Percentiles rank a stretch among this genome's conserved stretches.
phyloP scores from a whole-genome alignment of 2,888 invertebrate genomes.

The Erpobdella octoculata region DNA sequence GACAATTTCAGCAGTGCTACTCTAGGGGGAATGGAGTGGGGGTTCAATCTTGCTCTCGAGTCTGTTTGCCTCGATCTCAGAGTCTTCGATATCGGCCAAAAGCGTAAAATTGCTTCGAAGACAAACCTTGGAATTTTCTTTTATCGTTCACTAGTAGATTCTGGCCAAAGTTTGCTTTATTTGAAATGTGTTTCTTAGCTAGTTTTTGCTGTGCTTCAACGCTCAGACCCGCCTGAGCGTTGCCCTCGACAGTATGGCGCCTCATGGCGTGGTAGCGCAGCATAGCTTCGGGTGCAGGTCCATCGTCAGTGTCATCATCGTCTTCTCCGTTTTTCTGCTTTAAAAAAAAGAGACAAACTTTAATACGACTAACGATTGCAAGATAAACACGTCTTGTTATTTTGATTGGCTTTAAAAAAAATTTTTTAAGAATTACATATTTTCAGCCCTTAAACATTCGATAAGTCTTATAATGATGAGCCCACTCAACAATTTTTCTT shows the following conservation, averaged over 20 bases:
- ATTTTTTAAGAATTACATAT: neutral
- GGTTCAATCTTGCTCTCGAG: too few relatives aligned
- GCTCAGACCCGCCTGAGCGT: constrained; percentile 47
- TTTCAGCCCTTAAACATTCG: neutral
- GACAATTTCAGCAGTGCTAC: too few relatives aligned
- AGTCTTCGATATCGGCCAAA: too few relatives aligned
- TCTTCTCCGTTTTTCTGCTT: neutral
- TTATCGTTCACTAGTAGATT: too few relatives aligned
- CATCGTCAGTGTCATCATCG: constrained; percentile 40
- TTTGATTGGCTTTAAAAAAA: neutral
- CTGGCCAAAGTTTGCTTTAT: too few relatives aligned
- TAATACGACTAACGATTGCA: neutral
- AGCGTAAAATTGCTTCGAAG: too few relatives aligned
- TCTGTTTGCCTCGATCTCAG: too few relatives aligned
- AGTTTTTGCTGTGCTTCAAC: neutral
- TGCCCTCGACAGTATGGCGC: constrained; percentile 80
- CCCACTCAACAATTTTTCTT: too few relatives aligned
- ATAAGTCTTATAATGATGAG: too few relatives aligned
- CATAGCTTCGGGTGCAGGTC: constrained; percentile 50
- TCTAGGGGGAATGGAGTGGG: too few relatives aligned
- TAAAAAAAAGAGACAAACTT: neutral
- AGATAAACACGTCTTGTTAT: neutral
- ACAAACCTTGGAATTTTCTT: too few relatives aligned
- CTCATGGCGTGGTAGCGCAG: constrained; percentile 61
- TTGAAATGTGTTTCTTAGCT: neutral